Evolutionary conservation across 2,888 invertebrate genomes (phyloP), one percentile per base, ranked within the genome.

Genomic region (Pollenia labialis): DNA sequence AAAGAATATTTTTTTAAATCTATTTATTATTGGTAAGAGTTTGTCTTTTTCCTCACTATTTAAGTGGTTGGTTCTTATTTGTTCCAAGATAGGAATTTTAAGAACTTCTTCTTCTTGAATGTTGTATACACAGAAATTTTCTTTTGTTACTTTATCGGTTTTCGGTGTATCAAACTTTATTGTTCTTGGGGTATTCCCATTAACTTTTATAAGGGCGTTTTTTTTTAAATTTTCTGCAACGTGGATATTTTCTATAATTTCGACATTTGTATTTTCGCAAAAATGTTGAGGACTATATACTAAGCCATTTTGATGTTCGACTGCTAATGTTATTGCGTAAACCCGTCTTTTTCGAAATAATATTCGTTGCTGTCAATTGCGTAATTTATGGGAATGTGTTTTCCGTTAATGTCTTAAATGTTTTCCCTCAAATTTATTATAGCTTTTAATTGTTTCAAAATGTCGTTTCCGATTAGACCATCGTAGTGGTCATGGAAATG

Each of bases 201-300:
- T 6, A 8, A 77, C 58, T 10, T 56, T 68, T 1, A 77, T 23
- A 3, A 18, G 14, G 50, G 68, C 77, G 23, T 48, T 56, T 42
- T 69, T 79, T 79, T 68, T 79, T n/a, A 58, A 68, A 58, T 68
- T 68, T 48, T 79, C 68, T 46, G 68, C 77, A 7, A 66, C 76
- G 23, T 76, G 56, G 23, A 76, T 23, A 23, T 46, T 46, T 66
- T 66, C 76, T n/a, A 68, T 58, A 16, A 79, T 79, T 58, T 79
- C 76, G 9, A 68, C 16, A 77, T 48, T 68, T 46, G 56, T 3
- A 44, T 77, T 18, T n/a, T n/a, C n/a, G n/a, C n/a, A n/a, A n/a
- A n/a, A n/a, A n/a, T n/a, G 50, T 54, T 76, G 40, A 16, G 46
- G 23, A 14, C 14, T 77, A 46, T 66, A 75, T 60, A 75, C 14